Conservation (phyloP, 2,888 invertebrate genomes). For the Hypolimnas misippus region DNA sequence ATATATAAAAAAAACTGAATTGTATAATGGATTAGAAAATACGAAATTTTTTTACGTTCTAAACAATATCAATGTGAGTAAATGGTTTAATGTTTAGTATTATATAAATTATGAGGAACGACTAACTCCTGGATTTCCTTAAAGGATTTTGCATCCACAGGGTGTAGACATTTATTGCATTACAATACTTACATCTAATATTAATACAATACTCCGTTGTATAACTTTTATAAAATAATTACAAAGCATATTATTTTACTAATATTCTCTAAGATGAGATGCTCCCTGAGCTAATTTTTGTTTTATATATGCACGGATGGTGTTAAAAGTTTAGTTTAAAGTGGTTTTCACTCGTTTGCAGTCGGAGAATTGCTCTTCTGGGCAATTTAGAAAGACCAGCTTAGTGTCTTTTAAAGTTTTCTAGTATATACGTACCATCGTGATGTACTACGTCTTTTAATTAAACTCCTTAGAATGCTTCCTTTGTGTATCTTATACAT, state of each 20-base stretch:
- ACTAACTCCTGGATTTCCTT: too few relatives aligned
- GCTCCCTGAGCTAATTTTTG: constrained; percentile 14
- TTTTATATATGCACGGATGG: constrained; percentile 15
- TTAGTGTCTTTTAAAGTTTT: not conserved
- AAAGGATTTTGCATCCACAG: too few relatives aligned
- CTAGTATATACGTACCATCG: not conserved
- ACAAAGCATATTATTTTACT: not conserved
- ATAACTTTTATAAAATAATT: not conserved
- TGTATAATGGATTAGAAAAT: too few relatives aligned
- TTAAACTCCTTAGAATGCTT: not conserved
- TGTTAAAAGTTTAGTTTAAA: constrained; percentile 18
- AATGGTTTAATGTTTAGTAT: too few relatives aligned
- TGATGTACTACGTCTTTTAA: not conserved
- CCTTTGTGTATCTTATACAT: not conserved
- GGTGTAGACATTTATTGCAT: too few relatives aligned
- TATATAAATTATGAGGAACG: too few relatives aligned
- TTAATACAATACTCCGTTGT: not conserved
- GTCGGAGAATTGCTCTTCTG: constrained; percentile 11
- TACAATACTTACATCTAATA: too few relatives aligned
- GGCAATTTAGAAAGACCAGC: constrained; percentile 4
- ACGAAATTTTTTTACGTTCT: too few relatives aligned
- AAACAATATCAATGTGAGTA: too few relatives aligned
- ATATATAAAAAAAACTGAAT: too few relatives aligned
- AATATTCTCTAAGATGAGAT: not conserved
- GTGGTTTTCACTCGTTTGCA: constrained; percentile 5